A percentile compares a stretch with the other conserved stretches of the same genome.
Conservation (phyloP, 2,888 invertebrate species). For the Tryphoninae sp. region DNA sequence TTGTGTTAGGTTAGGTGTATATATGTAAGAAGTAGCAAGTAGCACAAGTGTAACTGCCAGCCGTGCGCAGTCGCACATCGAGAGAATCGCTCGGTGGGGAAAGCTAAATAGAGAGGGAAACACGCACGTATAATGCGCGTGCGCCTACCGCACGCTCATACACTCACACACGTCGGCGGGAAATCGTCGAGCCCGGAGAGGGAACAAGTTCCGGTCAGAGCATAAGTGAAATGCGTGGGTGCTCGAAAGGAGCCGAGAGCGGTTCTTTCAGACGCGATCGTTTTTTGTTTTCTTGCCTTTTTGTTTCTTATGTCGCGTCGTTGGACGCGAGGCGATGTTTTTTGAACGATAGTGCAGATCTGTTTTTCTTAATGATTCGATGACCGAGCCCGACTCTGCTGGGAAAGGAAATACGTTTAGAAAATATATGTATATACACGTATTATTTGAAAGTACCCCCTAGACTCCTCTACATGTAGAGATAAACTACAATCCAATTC, state of each 20-base stretch:
- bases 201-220: constrained; percentile 58
- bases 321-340: constrained; percentile 1
- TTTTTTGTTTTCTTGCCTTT: constrained; percentile 15
- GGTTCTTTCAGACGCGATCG: constrained; percentile 9
- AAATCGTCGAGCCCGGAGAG: constrained; percentile 41
- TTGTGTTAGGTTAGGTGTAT: neutral
- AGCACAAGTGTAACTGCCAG: constrained; percentile 22
- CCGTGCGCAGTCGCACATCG: constrained; percentile 32
- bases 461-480: no score
- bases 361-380: constrained; percentile 1
- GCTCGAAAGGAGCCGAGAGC: constrained; percentile 43
- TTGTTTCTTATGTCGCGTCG: neutral
- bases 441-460: no score
- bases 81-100: constrained; percentile 26
- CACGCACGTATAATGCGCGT: constrained; percentile 25
- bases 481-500: neutral
- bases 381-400: neutral
- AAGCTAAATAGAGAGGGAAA: constrained; percentile 13
- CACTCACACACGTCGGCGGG: constrained; percentile 45
- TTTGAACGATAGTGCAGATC: constrained; percentile 12
- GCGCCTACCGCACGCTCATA: constrained; percentile 2
- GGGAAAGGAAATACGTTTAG: neutral
- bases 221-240: constrained; percentile 61
- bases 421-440: no score
- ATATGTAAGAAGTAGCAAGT: constrained; percentile 28